Percentiles rank a stretch among this genome's conserved stretches.
Evolutionary conservation across 2,797 vertebrate species (phyloP).

Genomic region (Antennarius maculatus): DNA sequence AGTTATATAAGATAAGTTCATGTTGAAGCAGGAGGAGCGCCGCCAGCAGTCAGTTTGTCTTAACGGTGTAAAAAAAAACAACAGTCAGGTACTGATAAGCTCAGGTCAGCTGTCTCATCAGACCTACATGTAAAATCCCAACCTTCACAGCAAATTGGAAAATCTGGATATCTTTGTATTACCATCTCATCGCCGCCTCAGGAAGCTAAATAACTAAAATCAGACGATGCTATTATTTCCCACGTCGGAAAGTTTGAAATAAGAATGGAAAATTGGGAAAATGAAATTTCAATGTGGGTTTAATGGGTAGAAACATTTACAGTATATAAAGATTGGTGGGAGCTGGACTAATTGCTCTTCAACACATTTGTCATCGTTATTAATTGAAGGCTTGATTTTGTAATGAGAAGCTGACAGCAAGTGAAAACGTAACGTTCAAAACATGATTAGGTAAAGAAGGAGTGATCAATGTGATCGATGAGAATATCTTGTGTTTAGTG

Average conservation of each 20-base stretch:
- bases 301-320: too few species aligned
- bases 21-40: not conserved
- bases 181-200: slow-evolving; percentile 25
- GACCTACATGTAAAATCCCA: slow-evolving; percentile 6
- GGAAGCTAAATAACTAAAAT: slow-evolving; percentile 15
- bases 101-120: not conserved
- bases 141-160: slow-evolving; percentile 3
- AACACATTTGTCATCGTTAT: too few species aligned
- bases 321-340: too few species aligned
- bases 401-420: too few species aligned
- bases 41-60: not conserved
- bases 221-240: slow-evolving; percentile 1
- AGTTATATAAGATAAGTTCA: not conserved
- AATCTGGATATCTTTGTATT: not conserved
- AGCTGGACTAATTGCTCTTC: too few species aligned
- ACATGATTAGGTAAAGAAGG: too few species aligned
- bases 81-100: not conserved
- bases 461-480: too few species aligned
- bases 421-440: too few species aligned
- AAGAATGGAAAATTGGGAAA: not conserved
- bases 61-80: not conserved
- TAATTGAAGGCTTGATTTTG: too few species aligned
- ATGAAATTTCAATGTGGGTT: too few species aligned
- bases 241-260: slow-evolving; percentile 13
- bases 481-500: too few species aligned